Base-by-base conservation (phyloP, 92 coral and sea anemone species). In the Pocillopora grandis region DNA sequence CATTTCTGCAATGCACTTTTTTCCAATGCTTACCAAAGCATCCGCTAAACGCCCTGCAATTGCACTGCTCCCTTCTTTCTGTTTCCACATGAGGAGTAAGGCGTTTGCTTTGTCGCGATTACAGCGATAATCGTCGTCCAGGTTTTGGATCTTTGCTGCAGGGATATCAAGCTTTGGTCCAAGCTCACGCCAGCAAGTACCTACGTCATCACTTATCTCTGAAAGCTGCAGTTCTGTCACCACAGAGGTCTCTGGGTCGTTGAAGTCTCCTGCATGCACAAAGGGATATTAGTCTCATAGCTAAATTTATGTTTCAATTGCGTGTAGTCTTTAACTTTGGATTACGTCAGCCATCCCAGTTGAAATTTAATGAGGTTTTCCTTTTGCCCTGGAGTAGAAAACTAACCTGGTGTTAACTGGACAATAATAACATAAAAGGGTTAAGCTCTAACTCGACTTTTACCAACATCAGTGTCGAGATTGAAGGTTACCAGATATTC, bases 191-290 rank as follows among this genome's bases (percentile, higher is more conserved):
- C 98, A 96, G 65, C 92, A 87, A 1, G 87, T 87, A 0, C 93
- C 95, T 14, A 96, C 88, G 23, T 90, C 93, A 58, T 91, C 95
- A 76, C 93, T 81, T 2, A 96, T 84, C 75, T 94, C 95, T 18
- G 72, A 16, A 16, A 94, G 91, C 76, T 83, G 88, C 58, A 75
- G 84, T 75, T 89, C 96, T 10, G 90, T 82, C 19, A 89, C 96
- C 16, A 36, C 70, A 13, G 70, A 64, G 23, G 33, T 13, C 60
- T 42, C 70, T 81, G 85, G 77, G 21, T 81, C 85, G 13, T 20
- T 9, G 1, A 48, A 13, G 59, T 42, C 23, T 13, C 37, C 85
- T 68, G 21, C 31, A 1, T 42, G 52, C 52, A 42, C 52, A 42
- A 42, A 42, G 52, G 52, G 52, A 42, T 0, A 42, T 42, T 3